A percentile compares a stretch with the other conserved stretches of the same genome.
phyloP scores from a whole-genome alignment of 2,797 vertebrate genomes.

The Chelon labrosus region DNA sequence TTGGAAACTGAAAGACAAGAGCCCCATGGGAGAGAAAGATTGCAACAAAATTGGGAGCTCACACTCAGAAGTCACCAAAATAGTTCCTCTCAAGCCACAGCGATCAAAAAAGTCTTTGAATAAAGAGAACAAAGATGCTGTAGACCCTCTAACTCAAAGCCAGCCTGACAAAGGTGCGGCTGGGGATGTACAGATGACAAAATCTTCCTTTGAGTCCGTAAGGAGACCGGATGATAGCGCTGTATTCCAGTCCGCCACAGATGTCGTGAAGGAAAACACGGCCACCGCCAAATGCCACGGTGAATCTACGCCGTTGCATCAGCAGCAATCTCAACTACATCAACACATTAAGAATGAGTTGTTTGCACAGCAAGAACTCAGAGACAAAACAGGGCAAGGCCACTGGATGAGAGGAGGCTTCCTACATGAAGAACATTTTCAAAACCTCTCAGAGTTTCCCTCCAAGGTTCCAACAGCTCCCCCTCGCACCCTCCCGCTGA shows the following conservation, averaged over 20 bases:
- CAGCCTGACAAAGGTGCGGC: slow-evolving; percentile 46
- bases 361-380: slow-evolving; percentile 56
- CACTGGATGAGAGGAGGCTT: slow-evolving; percentile 53
- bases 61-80: slow-evolving; percentile 75
- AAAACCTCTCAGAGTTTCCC: slow-evolving; percentile 59
- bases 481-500: slow-evolving; percentile 79
- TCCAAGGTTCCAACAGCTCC: slow-evolving; percentile 69
- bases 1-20: slow-evolving; percentile 60
- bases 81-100: slow-evolving; percentile 86
- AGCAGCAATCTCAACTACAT: slow-evolving; percentile 37
- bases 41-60: slow-evolving; percentile 58
- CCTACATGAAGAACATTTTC: slow-evolving; percentile 59
- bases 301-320: slow-evolving; percentile 22
- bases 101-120: slow-evolving; percentile 85
- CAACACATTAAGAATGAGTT: slow-evolving; percentile 41
- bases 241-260: slow-evolving; percentile 23
- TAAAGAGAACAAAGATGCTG: slow-evolving; percentile 75
- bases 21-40: slow-evolving; percentile 56
- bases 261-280: slow-evolving; percentile 39
- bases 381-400: slow-evolving; percentile 51
- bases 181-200: slow-evolving; percentile 55
- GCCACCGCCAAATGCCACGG: slow-evolving; percentile 21
- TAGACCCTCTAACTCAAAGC: slow-evolving; percentile 57
- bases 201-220: slow-evolving; percentile 58
- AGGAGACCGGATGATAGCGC: slow-evolving; percentile 41